phyloP scores from a whole-genome alignment of 2,113 vertebrate species.

The Sisor rabdophorus region DNA sequence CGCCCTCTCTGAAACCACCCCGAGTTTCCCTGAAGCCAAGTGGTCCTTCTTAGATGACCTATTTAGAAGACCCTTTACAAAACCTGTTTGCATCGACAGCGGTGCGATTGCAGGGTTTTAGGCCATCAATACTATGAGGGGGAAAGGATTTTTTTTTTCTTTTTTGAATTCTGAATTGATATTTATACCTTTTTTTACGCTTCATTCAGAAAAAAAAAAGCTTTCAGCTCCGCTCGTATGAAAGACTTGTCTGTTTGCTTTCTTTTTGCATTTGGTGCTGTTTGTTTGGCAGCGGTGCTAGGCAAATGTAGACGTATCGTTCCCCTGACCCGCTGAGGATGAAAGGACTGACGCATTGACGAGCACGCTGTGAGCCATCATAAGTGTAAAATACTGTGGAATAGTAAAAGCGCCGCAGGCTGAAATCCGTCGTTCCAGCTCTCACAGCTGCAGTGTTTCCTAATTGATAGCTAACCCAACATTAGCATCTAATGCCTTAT shows the following conservation, averaged over 20 bases:
- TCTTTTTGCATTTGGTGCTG: neutral
- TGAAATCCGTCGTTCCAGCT: neutral
- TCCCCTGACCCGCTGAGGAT: neutral
- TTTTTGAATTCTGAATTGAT: slow-evolving; percentile 1
- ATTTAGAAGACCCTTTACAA: slow-evolving; percentile 25
- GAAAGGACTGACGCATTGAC: neutral
- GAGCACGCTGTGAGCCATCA: neutral
- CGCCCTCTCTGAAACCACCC: neutral
- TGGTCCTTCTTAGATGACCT: slow-evolving; percentile 13
- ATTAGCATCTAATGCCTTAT: neutral
- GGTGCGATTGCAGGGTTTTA: slow-evolving; percentile 2
- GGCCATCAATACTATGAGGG: neutral
- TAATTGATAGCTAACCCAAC: neutral
- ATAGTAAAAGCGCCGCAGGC: neutral
- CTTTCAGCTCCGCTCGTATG: neutral
- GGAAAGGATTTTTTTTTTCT: slow-evolving; percentile 5
- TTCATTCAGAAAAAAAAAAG: slow-evolving; percentile 1
- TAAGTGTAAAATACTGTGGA: neutral
- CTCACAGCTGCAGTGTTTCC: neutral
- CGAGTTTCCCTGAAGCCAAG: slow-evolving; percentile 2
- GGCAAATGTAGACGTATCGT: slow-evolving; percentile 1
- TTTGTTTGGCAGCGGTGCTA: neutral
- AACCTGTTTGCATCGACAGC: slow-evolving; percentile 36
- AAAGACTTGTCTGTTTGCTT: neutral
- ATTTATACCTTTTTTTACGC: slow-evolving; percentile 13